These are phyloP conservation scores for Caenorhabditis sp. DNA, from an alignment of 2,888 invertebrate genomes.

Conservation along the genomic window DNA sequence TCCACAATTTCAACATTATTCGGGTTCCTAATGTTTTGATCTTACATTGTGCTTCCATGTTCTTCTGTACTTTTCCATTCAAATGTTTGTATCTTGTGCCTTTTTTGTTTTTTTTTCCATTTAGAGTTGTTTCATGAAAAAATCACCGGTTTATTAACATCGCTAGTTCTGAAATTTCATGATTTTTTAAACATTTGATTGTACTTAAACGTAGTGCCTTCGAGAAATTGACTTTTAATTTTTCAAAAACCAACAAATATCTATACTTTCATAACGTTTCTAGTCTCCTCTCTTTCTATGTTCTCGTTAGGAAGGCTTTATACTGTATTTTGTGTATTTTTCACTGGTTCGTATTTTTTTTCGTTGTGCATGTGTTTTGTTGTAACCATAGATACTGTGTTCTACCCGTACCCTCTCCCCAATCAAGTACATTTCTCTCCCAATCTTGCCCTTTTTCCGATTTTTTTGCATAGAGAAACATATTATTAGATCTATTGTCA, in stretches of 20 bases:
- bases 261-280: neutral
- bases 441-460: neutral
- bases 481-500: neutral
- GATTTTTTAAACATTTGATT: no score
- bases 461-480: neutral
- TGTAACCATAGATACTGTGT: neutral
- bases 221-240: neutral
- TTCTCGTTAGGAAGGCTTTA: constrained; percentile 1
- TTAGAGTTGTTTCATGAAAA: neutral
- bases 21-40: neutral
- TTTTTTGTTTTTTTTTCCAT: neutral
- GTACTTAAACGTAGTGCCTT: neutral
- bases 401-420: neutral
- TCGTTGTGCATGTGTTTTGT: neutral
- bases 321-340: neutral
- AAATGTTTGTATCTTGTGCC: neutral
- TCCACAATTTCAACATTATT: neutral
- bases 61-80: neutral
- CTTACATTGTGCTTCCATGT: neutral
- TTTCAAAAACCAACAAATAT: neutral
- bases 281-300: neutral
- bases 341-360: neutral
- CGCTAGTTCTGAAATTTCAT: neutral
- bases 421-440: neutral
- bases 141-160: neutral